These are phyloP conservation scores for Calycopis cecrops DNA, from an alignment of 1,140 invertebrate genomes.

Conservation along the genomic window DNA sequence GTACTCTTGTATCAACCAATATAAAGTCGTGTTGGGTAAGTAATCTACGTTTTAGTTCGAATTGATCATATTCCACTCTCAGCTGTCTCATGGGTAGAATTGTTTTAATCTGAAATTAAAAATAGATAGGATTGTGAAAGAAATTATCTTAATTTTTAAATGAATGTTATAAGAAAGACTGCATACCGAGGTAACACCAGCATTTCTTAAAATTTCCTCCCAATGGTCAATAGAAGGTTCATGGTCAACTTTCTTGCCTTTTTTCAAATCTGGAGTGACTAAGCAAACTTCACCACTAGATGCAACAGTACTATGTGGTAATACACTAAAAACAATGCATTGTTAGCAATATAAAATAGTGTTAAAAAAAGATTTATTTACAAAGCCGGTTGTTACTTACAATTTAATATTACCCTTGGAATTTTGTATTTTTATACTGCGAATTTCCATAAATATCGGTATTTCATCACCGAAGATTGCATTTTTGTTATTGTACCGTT, in stretches of 20 bases:
- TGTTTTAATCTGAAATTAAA: slow-evolving; percentile 54
- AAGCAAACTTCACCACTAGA: slow-evolving; percentile 74
- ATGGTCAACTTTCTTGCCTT: slow-evolving; percentile 73
- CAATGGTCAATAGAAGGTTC: slow-evolving; percentile 78
- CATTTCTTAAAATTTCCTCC: slow-evolving; percentile 71
- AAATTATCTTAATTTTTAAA: not conserved
- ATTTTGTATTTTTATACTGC: slow-evolving; percentile 60
- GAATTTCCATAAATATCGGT: slow-evolving; percentile 59
- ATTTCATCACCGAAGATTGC: slow-evolving; percentile 57
- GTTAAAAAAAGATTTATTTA: not conserved
- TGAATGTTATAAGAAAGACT: slow-evolving; percentile 1
- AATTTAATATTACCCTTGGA: slow-evolving; percentile 49
- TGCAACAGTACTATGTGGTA: slow-evolving; percentile 54
- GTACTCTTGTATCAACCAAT: slow-evolving; percentile 78
- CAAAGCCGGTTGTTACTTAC: slow-evolving; percentile 36
- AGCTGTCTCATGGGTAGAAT: slow-evolving; percentile 77
- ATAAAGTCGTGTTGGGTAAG: slow-evolving; percentile 79
- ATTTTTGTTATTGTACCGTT: slow-evolving; percentile 47
- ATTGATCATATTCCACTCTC: slow-evolving; percentile 80
- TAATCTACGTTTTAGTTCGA: slow-evolving; percentile 78
- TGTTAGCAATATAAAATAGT: not conserved
- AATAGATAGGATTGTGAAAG: slow-evolving; percentile 14
- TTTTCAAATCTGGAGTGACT: slow-evolving; percentile 73
- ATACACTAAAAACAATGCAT: slow-evolving; percentile 38
- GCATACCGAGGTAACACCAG: slow-evolving; percentile 70